Percentiles rank a stretch among this genome's conserved stretches.
phyloP scores from a whole-genome alignment of 1,140 invertebrate genomes.

The Papilio dardanus region DNA sequence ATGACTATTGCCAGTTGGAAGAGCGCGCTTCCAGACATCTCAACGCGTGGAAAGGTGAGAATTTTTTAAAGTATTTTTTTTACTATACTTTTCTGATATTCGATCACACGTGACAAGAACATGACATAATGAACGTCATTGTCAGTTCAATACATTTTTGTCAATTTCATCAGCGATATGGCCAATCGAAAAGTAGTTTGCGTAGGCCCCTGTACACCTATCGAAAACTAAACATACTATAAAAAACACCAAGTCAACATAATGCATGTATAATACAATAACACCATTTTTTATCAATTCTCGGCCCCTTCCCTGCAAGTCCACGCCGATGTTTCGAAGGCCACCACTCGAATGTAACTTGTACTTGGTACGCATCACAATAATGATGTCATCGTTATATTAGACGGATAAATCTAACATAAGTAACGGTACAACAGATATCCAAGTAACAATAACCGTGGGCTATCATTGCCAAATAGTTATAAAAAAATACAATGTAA shows the following conservation, averaged over 20 bases:
- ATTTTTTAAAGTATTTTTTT: background rate
- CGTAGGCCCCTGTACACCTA: no score
- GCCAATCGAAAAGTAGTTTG: no score
- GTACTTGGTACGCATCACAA: conserved; percentile 12
- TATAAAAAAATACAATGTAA: no score
- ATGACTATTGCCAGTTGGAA: conserved; percentile 65
- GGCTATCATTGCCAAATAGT: no score
- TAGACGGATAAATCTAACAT: background rate
- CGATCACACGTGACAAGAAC: no score
- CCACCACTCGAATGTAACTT: conserved; percentile 18
- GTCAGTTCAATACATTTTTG: no score
- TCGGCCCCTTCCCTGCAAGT: background rate
- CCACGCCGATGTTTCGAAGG: conserved; percentile 2
- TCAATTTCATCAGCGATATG: no score
- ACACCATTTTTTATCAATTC: background rate
- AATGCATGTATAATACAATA: background rate
- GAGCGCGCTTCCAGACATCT: conserved; percentile 65
- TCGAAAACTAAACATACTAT: no score
- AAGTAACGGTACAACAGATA: background rate
- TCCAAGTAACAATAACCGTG: background rate
- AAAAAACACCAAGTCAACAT: background rate
- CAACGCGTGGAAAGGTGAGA: conserved; percentile 70
- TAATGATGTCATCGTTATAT: conserved; percentile 17
- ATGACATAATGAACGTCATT: no score
- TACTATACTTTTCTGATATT: no score